Conservation (phyloP, 2,113 vertebrate species). For the Cyprinodon variegatus region DNA sequence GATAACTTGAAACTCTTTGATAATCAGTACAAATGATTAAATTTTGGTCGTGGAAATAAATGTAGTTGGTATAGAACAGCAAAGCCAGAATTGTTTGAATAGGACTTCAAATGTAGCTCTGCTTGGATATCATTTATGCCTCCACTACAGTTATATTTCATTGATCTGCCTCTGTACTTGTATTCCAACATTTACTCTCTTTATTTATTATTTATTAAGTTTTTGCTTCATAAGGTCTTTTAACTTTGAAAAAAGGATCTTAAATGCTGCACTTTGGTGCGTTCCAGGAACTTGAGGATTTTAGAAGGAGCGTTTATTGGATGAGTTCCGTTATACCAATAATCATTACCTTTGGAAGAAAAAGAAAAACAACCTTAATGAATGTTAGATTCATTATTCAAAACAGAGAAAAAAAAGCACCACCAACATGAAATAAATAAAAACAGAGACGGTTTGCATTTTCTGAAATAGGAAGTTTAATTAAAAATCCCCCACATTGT, state of each 20-base stretch:
- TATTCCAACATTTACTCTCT: neutral
- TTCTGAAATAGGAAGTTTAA: constrained; percentile 12
- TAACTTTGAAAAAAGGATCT: too few relatives aligned
- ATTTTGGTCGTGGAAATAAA: too few relatives aligned
- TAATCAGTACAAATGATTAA: neutral
- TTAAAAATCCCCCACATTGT: constrained; percentile 13
- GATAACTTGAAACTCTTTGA: neutral
- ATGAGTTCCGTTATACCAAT: neutral
- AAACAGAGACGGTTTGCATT: constrained; percentile 10
- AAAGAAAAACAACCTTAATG: neutral
- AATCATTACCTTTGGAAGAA: neutral
- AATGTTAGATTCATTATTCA: neutral
- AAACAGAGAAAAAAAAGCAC: neutral
- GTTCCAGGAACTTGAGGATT: neutral
- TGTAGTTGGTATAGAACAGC: neutral
- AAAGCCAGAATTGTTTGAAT: neutral
- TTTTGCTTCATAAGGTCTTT: neutral
- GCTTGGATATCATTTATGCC: neutral
- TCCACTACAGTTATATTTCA: neutral
- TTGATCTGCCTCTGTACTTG: neutral
- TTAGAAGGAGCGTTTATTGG: neutral
- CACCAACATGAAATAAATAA: constrained; percentile 1
- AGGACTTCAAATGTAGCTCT: neutral
- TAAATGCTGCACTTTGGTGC: neutral
- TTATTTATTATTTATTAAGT: neutral